Conservation (phyloP, 2,113 vertebrate genomes). For the Fregetta grallaria region DNA sequence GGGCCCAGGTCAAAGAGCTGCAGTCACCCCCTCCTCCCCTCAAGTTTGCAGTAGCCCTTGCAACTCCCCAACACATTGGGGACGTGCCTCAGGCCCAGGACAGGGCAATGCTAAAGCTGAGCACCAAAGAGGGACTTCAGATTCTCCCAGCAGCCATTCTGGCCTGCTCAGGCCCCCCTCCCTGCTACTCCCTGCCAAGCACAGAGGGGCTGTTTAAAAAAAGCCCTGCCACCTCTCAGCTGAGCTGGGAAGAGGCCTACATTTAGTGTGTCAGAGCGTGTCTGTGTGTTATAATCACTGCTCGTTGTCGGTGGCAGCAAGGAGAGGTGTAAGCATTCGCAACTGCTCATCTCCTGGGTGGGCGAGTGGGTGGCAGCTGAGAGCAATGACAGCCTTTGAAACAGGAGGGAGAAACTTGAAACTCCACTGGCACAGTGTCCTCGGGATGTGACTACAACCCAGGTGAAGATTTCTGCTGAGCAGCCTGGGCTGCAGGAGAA, state of each 20-base stretch:
- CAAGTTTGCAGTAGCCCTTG: rapidly evolving
- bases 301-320: background rate
- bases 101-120: background rate
- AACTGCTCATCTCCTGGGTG: background rate
- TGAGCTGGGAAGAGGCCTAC: background rate
- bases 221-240: background rate
- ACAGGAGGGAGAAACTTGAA: background rate
- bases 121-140: background rate
- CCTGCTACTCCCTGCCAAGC: background rate
- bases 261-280: background rate
- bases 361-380: background rate
- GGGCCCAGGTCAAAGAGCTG: background rate
- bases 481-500: background rate
- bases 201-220: background rate
- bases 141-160: background rate
- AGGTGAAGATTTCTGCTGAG: background rate
- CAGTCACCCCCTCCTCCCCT: background rate
- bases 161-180: background rate
- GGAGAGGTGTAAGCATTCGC: rapidly evolving
- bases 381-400: background rate
- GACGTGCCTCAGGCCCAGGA: rapidly evolving
- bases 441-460: background rate
- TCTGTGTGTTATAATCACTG: rapidly evolving
- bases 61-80: rapidly evolving
- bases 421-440: background rate